Evolutionary conservation across 2,797 vertebrate species (phyloP).

Genomic region (Phoxinus dragarum): DNA sequence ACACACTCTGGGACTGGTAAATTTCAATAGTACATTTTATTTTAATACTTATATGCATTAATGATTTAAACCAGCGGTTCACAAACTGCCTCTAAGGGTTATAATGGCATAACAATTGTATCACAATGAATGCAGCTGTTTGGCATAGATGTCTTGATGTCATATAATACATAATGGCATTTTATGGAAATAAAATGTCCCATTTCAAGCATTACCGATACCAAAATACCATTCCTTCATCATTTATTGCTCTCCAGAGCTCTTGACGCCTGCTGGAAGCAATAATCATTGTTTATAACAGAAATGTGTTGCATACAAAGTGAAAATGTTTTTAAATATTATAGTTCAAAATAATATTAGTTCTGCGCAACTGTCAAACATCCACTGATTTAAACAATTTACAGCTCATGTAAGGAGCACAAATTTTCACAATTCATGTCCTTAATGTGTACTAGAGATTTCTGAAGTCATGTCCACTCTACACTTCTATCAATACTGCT

Average conservation of each 20-base stretch:
- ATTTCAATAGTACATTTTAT: constrained; percentile 14
- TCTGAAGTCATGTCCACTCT: neutral
- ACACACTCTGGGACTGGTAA: neutral
- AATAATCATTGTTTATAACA: constrained; percentile 12
- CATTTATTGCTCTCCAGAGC: neutral
- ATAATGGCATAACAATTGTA: neutral
- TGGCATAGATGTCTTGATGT: neutral
- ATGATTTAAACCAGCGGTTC: constrained; percentile 15
- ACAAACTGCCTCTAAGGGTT: constrained; percentile 9
- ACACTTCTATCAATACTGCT: constrained; percentile 26
- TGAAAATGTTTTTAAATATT: neutral
- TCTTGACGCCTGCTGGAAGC: neutral
- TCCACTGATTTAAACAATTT: neutral
- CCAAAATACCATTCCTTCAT: neutral
- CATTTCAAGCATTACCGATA: neutral
- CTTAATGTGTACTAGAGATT: neutral
- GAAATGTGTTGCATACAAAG: neutral
- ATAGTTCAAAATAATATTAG: neutral
- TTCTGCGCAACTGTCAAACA: neutral
- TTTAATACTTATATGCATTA: neutral
- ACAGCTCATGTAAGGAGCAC: neutral
- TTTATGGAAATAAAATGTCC: constrained; percentile 1
- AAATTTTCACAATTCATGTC: neutral
- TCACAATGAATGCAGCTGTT: neutral
- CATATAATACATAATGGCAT: neutral